Conservation (phyloP, 2,113 vertebrate species). For the Gasterosteus aculeatus region DNA sequence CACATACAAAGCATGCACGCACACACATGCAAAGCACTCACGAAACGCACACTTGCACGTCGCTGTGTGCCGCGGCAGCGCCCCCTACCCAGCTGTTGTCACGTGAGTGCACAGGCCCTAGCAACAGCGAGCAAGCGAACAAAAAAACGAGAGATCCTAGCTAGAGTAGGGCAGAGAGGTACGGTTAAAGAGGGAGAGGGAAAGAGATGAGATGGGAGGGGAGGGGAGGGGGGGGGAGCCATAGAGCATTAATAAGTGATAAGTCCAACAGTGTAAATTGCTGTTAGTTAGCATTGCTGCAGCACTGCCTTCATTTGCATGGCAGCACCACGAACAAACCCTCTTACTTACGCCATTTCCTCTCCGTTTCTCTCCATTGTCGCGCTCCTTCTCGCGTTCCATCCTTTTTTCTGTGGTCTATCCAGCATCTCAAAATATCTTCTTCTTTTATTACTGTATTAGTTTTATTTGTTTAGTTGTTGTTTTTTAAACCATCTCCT, state of each 20-base stretch:
- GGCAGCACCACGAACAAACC: constrained; percentile 74
- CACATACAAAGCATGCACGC: constrained; percentile 9
- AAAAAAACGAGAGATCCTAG: constrained; percentile 68
- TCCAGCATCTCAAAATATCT: constrained; percentile 47
- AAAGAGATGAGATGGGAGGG: constrained; percentile 54
- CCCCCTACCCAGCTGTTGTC: constrained; percentile 82
- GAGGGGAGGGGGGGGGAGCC: constrained; percentile 60
- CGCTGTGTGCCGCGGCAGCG: constrained; percentile 74
- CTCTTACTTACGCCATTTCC: constrained; percentile 67
- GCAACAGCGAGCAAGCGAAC: constrained; percentile 79
- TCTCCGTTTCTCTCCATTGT: constrained; percentile 37
- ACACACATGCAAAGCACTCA: constrained; percentile 32
- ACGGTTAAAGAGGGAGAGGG: constrained; percentile 68
- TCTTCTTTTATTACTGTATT: constrained; percentile 39
- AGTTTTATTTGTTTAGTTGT: neutral
- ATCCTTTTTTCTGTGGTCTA: constrained; percentile 30
- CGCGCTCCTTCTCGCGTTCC: constrained; percentile 26
- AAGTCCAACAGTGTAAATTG: constrained; percentile 83
- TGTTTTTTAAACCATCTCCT: constrained; percentile 32
- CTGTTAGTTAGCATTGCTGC: constrained; percentile 82
- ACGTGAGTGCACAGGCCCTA: constrained; percentile 81
- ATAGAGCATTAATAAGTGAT: constrained; percentile 86
- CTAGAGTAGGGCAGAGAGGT: constrained; percentile 66
- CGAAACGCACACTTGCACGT: constrained; percentile 51
- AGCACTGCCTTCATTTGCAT: constrained; percentile 80